Base-by-base conservation (phyloP, 2,797 vertebrate genomes). In the Sparidentex hasta region DNA sequence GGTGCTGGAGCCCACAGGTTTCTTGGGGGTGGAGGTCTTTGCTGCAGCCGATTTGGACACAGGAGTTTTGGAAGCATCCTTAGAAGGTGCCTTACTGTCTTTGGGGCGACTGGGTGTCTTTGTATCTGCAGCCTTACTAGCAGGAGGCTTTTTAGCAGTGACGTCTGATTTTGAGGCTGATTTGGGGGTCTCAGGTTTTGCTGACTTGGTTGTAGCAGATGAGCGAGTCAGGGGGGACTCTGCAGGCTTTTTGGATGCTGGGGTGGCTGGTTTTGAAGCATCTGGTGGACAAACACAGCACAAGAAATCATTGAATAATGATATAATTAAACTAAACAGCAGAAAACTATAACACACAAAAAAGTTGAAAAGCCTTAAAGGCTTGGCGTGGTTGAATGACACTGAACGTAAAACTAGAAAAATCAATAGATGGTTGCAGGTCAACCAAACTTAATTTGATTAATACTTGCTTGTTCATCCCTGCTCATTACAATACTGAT, bases 1-100 rank as follows among this genome's bases (percentile, higher is more conserved):
- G 8, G 95, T 95, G 84, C 90, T 95, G 88, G 93, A 95, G 55
- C 95, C 95, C 54, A 95, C 94, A 11, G 91, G 79, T 57, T 95
- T 96, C 91, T 95, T 96, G 51, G 95, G 93, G 75, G 87, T 93
- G 71, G 94, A 47, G 33, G 84, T 58, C 91, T 95, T 96, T 68
- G 83, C 44, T 48, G 88, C 68, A 57, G 83, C 71, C 1, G 86
- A 56, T 90, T 93, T 95, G 71, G 90, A 76, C 27, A 12, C 77
- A 25, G 91, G 68, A 3, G 91, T 78, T 83, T 90, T 95, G 41
- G 88, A n/a, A 54, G 72, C 79, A 29, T 92, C 91, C 90, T 94
- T 94, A 48, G 89, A 85, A n/a, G 88, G 80, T 3, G 90, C 56
- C 65, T 93, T 96, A 66, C 62, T 76, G 4, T 93, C 91, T 44